Evolutionary conservation across 2,113 vertebrate genomes (phyloP).

Genomic region (Blennius ocellaris): DNA sequence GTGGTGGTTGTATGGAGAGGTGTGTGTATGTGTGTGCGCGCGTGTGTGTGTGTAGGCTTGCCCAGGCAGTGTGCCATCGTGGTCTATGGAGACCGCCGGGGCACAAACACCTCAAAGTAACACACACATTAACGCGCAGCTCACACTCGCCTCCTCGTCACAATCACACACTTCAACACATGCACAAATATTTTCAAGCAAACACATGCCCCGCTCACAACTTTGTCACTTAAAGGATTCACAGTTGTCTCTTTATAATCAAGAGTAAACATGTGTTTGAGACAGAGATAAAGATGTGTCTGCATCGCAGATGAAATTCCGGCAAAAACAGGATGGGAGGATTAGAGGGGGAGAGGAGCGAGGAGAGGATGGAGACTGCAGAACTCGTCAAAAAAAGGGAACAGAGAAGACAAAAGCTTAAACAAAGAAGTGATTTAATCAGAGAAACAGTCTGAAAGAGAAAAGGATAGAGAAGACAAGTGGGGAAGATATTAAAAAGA

Average conservation of each 20-base stretch:
- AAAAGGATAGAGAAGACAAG: conserved; percentile 67
- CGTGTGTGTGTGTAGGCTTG: conserved; percentile 79
- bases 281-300: conserved; percentile 81
- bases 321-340: conserved; percentile 78
- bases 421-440: conserved; percentile 76
- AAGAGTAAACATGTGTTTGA: conserved; percentile 82
- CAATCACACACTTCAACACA: conserved; percentile 77
- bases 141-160: conserved; percentile 66
- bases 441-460: conserved; percentile 74
- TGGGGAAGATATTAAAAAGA: conserved; percentile 74
- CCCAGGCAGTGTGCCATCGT: conserved; percentile 81
- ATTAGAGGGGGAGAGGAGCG: conserved; percentile 63
- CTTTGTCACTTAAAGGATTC: conserved; percentile 83
- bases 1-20: conserved; percentile 49
- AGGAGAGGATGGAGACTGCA: conserved; percentile 60
- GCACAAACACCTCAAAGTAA: conserved; percentile 75
- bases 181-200: conserved; percentile 80
- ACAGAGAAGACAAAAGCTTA: conserved; percentile 66
- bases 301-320: conserved; percentile 77
- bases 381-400: conserved; percentile 52
- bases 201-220: conserved; percentile 80
- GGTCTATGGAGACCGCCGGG: conserved; percentile 77
- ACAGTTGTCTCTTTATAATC: conserved; percentile 83
- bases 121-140: conserved; percentile 70
- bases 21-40: conserved; percentile 38